Evolutionary conservation across 2,797 vertebrate genomes (phyloP).

Genomic region (Rhabdomys pumilio): DNA sequence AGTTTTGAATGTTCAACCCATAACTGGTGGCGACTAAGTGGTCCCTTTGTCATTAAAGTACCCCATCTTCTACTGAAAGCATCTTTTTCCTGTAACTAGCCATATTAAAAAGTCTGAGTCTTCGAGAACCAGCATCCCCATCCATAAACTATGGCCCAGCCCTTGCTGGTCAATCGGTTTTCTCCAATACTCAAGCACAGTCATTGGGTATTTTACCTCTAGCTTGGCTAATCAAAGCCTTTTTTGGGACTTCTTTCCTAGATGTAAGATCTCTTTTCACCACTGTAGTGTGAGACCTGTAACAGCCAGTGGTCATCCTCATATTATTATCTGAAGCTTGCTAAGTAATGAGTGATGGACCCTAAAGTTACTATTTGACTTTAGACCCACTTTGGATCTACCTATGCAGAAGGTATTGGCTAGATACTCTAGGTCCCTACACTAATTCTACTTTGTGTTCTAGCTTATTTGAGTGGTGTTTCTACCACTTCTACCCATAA

Average conservation of each 20-base stretch:
- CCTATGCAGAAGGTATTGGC: constrained; percentile 20
- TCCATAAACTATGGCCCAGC: neutral
- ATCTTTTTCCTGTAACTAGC: constrained; percentile 11
- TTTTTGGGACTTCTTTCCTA: constrained; percentile 40
- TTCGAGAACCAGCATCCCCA: neutral
- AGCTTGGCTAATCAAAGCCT: constrained; percentile 47
- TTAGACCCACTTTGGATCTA: neutral
- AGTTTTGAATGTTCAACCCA: neutral
- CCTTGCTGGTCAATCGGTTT: constrained; percentile 5
- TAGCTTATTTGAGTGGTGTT: constrained; percentile 12
- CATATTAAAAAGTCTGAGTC: neutral
- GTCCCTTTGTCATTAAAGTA: neutral
- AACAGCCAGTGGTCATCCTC: neutral
- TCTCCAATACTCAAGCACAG: neutral
- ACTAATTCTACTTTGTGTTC: constrained; percentile 32
- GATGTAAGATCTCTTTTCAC: constrained; percentile 52
- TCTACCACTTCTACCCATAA: constrained; percentile 19
- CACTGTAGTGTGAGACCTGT: neutral
- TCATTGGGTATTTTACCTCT: neutral
- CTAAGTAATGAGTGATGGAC: constrained; percentile 44
- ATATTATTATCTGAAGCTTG: neutral
- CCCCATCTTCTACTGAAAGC: constrained; percentile 14
- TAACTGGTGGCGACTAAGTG: neutral
- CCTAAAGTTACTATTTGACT: constrained; percentile 1
- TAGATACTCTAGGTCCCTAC: neutral